Evolutionary conservation across 2,797 vertebrate genomes (phyloP), one percentile per base, ranked within the genome.

Genomic region (Pempheris klunzingeri): DNA sequence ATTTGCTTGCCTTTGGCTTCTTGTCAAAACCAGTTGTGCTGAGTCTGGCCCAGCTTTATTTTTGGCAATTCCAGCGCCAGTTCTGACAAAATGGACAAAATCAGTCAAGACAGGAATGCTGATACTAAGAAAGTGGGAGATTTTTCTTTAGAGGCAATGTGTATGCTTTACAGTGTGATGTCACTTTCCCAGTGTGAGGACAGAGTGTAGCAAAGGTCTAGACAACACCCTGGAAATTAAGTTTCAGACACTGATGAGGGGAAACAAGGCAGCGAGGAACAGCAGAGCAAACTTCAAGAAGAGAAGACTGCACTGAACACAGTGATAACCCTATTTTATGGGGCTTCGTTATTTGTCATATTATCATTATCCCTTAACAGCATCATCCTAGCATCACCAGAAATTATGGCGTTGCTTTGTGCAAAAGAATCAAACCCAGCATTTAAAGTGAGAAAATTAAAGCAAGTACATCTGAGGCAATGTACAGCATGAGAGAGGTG

Each of bases 11-110:
- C 67, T 78, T 80, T 80, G 73, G 73, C 67, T 83, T 79, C 54
- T 71, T 82, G 83, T 88, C 86, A 85, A 84, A 92, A 83, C 71
- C 77, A 69, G 18, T 52, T n/a, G 50, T 74, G 80, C 74, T 57
- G 74, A 84, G 80, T 65, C 58, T 52, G 82, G 84, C 74, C 53
- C 18, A 22, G 54, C 17, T 17, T 18, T 73, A 78, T 81, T 82
- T 90, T 74, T 80, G 80, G 50, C 60, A 83, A 88, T 64, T 68
- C 64, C 81, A 71, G 15, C 14, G 84, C 77, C 78, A 80, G 80
- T 86, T 79, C 34, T 32, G 66, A 77, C 64, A 60, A 66, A 76
- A 65, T 32, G 78, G 72, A 63, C 39, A 61, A n/a, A 71, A 83
- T 72, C 65, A 70, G 73, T 83, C 81, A 66, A 72, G 85, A 80